Percentiles rank a stretch among this genome's conserved stretches.
Evolutionary conservation across 1,140 invertebrate genomes (phyloP).

Genomic region (Cydia fagiglandana): DNA sequence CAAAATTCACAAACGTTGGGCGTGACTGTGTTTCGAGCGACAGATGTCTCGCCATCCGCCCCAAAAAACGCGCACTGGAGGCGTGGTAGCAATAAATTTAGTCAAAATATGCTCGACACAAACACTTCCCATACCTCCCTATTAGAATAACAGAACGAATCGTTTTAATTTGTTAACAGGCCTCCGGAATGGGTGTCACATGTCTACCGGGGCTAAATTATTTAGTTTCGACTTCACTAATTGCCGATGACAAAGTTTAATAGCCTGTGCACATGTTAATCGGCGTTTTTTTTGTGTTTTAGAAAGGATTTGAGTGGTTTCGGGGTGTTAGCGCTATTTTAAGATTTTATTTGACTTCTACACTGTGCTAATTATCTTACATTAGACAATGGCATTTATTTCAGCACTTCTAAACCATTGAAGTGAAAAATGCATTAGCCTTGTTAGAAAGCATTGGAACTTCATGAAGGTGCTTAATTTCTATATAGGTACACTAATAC

Average conservation of each 20-base stretch:
- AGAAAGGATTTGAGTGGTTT: not conserved
- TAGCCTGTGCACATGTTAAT: constrained; percentile 61
- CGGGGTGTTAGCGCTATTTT: constrained; percentile 1
- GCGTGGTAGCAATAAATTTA: constrained; percentile 79
- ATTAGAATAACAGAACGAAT: constrained; percentile 79
- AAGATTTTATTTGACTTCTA: too few species aligned
- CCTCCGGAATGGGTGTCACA: constrained; percentile 73
- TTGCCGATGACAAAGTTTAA: constrained; percentile 75
- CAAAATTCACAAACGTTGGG: constrained; percentile 52
- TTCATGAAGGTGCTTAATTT: too few species aligned
- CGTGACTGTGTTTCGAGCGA: constrained; percentile 65
- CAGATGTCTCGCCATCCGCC: constrained; percentile 72
- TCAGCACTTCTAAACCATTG: too few species aligned
- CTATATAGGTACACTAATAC: too few species aligned
- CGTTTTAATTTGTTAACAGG: constrained; percentile 77
- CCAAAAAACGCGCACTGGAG: constrained; percentile 63
- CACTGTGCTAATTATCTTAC: too few species aligned
- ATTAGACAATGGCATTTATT: too few species aligned
- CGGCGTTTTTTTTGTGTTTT: constrained; percentile 36
- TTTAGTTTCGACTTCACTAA: constrained; percentile 71
- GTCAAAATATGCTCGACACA: constrained; percentile 76
- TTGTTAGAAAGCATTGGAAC: too few species aligned
- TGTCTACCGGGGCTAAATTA: constrained; percentile 65
- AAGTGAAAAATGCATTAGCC: too few species aligned
- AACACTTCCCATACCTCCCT: constrained; percentile 72